Percentiles rank a stretch among this genome's conserved stretches.
These are phyloP conservation scores for Calliphora vomitoria DNA, from an alignment of 2,888 invertebrate genomes.

Conservation along the genomic window DNA sequence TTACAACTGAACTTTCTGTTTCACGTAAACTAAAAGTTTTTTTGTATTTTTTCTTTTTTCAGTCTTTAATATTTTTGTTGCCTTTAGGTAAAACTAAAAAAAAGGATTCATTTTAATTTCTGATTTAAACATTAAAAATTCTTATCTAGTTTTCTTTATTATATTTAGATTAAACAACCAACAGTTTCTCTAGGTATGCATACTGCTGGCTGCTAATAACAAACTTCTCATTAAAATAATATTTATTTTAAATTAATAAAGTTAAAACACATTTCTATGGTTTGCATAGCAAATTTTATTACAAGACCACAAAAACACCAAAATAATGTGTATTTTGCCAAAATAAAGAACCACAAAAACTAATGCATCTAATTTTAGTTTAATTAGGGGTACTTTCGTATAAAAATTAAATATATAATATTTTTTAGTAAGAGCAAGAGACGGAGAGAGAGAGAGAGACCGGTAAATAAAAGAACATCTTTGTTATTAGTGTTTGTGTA, in stretches of 20 bases:
- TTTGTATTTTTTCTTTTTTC: background rate
- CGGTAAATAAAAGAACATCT: conserved; percentile 46
- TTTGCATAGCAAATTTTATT: conserved; percentile 22
- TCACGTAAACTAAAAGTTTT: background rate
- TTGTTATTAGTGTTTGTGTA: conserved; percentile 55
- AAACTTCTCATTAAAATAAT: conserved; percentile 7
- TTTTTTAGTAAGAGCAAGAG: background rate
- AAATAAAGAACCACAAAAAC: conserved; percentile 36
- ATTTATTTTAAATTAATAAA: conserved; percentile 12
- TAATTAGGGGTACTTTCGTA: conserved; percentile 50
- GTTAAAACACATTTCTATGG: background rate
- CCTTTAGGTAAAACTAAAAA: background rate
- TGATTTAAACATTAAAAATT: background rate
- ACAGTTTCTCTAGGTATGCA: background rate
- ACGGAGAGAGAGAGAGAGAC: background rate
- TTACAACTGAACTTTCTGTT: too few species aligned
- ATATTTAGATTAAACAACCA: background rate
- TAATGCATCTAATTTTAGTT: conserved; percentile 53
- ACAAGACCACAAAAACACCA: conserved; percentile 20
- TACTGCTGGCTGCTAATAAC: background rate
- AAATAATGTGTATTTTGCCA: background rate
- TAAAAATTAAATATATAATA: background rate
- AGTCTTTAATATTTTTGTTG: background rate
- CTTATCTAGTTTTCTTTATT: background rate
- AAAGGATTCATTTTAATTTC: background rate